Conservation (phyloP, 2,797 vertebrate genomes). For the Amphiprion clarkii region DNA sequence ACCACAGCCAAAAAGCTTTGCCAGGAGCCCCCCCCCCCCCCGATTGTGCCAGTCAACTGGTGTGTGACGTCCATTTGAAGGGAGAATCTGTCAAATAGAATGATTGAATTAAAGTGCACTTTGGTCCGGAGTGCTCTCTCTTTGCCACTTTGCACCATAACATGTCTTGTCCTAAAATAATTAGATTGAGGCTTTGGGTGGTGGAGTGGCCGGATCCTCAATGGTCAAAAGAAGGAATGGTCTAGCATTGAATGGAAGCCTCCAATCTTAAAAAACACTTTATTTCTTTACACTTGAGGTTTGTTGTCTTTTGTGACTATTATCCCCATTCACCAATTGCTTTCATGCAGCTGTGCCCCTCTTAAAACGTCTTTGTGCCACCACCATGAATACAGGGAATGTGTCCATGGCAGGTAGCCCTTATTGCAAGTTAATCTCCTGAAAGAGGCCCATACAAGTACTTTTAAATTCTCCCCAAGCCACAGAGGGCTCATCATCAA, state of each 20-base stretch:
- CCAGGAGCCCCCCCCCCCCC: constrained; percentile 47
- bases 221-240: constrained; percentile 83
- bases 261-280: constrained; percentile 86
- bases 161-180: constrained; percentile 87
- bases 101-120: constrained; percentile 87
- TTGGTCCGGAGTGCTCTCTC: constrained; percentile 82
- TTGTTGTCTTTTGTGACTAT: constrained; percentile 90
- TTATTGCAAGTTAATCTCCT: constrained; percentile 90
- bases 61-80: constrained; percentile 80
- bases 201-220: constrained; percentile 80
- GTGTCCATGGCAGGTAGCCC: constrained; percentile 89
- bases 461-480: constrained; percentile 87
- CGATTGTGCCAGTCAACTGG: constrained; percentile 74
- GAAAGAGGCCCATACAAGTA: constrained; percentile 87
- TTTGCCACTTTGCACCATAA: constrained; percentile 83
- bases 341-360: constrained; percentile 88
- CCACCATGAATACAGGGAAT: constrained; percentile 85
- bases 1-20: constrained; percentile 39
- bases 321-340: constrained; percentile 84
- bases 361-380: constrained; percentile 86
- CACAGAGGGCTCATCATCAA: constrained; percentile 86
- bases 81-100: constrained; percentile 80
- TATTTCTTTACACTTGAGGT: constrained; percentile 90
- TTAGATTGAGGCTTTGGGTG: constrained; percentile 83
- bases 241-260: constrained; percentile 82